Base-by-base conservation (phyloP, 1,140 invertebrate species). In the Ganaspis sp. region DNA sequence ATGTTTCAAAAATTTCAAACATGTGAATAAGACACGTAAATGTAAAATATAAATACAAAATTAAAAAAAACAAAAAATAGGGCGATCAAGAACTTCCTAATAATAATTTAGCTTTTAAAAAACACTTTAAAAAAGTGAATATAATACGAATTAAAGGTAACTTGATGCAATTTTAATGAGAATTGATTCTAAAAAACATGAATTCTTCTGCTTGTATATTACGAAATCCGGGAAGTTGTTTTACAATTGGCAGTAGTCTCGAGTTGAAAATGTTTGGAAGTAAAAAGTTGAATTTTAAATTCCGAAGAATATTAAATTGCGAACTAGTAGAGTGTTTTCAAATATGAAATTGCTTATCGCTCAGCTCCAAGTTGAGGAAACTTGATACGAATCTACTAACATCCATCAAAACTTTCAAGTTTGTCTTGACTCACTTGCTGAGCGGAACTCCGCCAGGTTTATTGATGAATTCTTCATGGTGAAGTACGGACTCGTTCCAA, bases 381-480 rank as follows among this genome's bases (percentile, higher is more conserved):
- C 12, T 73, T 34, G 5, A 54, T 54, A 11, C 45, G 6, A 73
- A 54, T 54, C 19, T 23, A 53, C 34, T 26, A 54, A 74, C 0
- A 64, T 64, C 54, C 11, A 64, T 64, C 54, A 64, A 64, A 64
- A 64, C 54, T 64, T 64, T 64, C 12, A 64, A 64, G 23, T 64
- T 9, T 64, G 9, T 64, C 54, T 72, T 58, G 34, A 76, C 95
- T 94, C 92, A 99, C 98, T 98, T 99, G 88, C 96, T 96, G 19
- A 97, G 92, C 74, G 95, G 94, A 49, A 99, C 97, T 74, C 98
- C 98, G 77, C 97, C 97, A 9, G 96, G 96, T 89, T 98, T 98
- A 87, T 99, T 99, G 87, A 99, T 98, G 86, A 96, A 96, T 86
- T 98, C 95, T 90, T 99, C 98, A 91, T 99, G 99, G 92, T 99